Base-by-base conservation (phyloP, 2,113 vertebrate genomes). In the Thalassarche chlororhynchos region DNA sequence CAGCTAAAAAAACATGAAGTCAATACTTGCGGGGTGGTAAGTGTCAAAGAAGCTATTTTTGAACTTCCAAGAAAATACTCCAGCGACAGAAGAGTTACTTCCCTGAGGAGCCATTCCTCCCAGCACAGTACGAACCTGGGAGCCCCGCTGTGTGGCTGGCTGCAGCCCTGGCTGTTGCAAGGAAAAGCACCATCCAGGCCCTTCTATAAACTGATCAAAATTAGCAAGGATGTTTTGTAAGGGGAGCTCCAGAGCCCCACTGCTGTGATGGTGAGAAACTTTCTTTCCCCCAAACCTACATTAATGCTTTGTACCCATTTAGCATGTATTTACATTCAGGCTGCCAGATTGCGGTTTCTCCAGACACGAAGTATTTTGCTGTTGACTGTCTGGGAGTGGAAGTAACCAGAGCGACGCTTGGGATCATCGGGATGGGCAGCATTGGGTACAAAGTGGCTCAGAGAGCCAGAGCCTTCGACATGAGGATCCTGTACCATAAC, bases 401-500 rank as follows among this genome's bases (percentile, higher is more conserved):
- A 68, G 98, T 99, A 55, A 98, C 93, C 8, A 51, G 94, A 46
- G 94, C 96, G 0, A 97, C 96, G 0, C 97, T 99, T 85, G 98
- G 98, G 17, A 98, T 98, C 89, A 42, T 98, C 2, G 98, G 98
- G 34, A 98, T 98, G 98, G 98, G 98, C 83, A 96, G 42, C 52
- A 98, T 98, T 65, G 98, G 98, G 20, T 98, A 97, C 87, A 98
- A 96, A 92, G 88, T 98, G 21, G 98, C 98, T 71, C 96, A 97
- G 86, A 97, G 97, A 80, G 98, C 98, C 84, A 96, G 57, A 95
- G 98, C 97, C 26, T 99, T 98, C 87, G 49, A 97, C 44, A 98
- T 98, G 98, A 98, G 93, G 89, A 97, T 99, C 86, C 87, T 98
- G 38, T 98, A 98, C 92, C 98, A 98, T 74, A 99, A 98, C 55